Evolutionary conservation across 2,113 vertebrate species (phyloP).

Genomic region (Melanerpes aurifrons): DNA sequence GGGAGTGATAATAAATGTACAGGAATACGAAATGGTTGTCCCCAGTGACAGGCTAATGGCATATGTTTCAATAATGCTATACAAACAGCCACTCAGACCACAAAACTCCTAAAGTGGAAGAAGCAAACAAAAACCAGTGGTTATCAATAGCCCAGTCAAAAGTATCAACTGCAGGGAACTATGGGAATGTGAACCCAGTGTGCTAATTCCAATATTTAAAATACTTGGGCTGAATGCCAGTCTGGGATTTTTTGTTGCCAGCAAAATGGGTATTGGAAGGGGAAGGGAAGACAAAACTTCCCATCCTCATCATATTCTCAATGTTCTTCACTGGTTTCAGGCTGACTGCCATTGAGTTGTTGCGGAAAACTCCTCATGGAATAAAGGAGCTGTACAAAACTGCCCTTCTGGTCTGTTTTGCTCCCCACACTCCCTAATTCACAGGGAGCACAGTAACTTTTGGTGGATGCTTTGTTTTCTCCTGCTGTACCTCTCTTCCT

Average conservation of each 20-base stretch:
- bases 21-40: background rate
- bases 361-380: background rate
- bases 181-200: background rate
- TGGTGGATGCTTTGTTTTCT: background rate
- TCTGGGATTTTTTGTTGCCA: background rate
- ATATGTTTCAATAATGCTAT: conserved; percentile 50
- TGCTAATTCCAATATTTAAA: background rate
- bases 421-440: background rate
- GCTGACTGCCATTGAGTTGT: no score
- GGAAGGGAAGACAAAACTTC: background rate
- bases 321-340: background rate
- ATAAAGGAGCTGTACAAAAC: background rate
- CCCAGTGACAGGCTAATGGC: background rate
- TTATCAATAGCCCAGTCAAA: conserved; percentile 41
- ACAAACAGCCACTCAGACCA: conserved; percentile 44
- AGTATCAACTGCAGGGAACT: background rate
- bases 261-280: rapidly evolving
- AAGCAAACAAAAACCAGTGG: conserved; percentile 52
- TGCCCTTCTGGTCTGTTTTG: background rate
- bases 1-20: background rate
- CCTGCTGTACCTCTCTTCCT: background rate
- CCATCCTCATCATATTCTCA: background rate
- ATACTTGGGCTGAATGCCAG: background rate
- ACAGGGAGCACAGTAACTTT: background rate
- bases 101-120: conserved; percentile 60